Percentiles rank a stretch among this genome's conserved stretches.
phyloP scores from a whole-genome alignment of 2,888 invertebrate species.

The Spicauda simplicius region DNA sequence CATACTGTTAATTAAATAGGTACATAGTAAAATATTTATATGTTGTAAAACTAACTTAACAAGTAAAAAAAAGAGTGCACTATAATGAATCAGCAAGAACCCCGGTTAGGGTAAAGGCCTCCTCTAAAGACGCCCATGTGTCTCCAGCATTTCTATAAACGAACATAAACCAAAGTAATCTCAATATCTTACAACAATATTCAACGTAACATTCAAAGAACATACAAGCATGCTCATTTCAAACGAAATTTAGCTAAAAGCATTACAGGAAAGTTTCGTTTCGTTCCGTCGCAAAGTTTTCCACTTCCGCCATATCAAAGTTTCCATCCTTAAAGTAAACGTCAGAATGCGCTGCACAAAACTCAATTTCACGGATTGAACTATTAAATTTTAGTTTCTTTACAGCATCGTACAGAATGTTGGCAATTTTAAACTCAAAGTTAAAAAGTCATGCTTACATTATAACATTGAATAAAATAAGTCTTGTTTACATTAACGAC shows the following conservation, averaged over 20 bases:
- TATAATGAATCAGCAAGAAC: no score
- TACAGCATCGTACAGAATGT: background rate
- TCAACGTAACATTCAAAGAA: background rate
- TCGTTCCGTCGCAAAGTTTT: slow-evolving; percentile 18
- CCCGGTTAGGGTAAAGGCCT: no score
- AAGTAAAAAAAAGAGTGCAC: no score
- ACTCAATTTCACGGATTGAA: slow-evolving; percentile 27
- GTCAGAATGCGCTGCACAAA: slow-evolving; percentile 15
- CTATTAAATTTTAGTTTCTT: slow-evolving; percentile 21
- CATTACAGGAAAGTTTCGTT: slow-evolving; percentile 18
- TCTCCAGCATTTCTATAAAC: background rate
- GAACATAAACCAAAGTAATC: background rate
- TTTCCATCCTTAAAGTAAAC: slow-evolving; percentile 21
- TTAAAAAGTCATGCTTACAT: no score
- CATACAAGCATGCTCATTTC: slow-evolving; percentile 4
- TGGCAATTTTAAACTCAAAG: no score
- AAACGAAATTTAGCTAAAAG: slow-evolving; percentile 23
- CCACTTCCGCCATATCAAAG: slow-evolving; percentile 27
- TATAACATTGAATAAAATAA: no score
- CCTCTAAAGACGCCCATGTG: no score
- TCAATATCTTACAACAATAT: background rate
- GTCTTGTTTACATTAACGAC: no score
- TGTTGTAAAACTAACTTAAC: no score
- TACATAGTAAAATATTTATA: no score
- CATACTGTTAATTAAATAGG: no score